Conservation (phyloP, 2,888 invertebrate species). For the Cosmorhoe ocellata region DNA sequence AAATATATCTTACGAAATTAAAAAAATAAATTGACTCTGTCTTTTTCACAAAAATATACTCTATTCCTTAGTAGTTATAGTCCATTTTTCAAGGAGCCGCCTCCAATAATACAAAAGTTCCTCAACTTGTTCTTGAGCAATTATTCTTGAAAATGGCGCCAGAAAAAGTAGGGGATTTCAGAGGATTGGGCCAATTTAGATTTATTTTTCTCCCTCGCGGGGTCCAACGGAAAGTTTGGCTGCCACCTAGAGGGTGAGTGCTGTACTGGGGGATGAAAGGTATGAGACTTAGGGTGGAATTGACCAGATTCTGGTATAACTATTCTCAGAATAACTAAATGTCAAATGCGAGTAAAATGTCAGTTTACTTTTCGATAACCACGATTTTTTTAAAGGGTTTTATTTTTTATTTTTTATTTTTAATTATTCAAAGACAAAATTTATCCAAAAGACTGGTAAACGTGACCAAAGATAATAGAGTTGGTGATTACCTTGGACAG, state of each 20-base stretch:
- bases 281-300: neutral
- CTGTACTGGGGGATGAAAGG: conserved; percentile 23
- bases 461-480: too few relatives aligned
- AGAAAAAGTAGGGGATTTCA: conserved; percentile 78
- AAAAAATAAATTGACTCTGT: conserved; percentile 46
- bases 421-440: too few relatives aligned
- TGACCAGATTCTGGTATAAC: too few relatives aligned
- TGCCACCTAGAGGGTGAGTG: conserved; percentile 56
- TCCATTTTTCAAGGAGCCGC: conserved; percentile 33
- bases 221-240: conserved; percentile 62
- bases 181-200: conserved; percentile 80
- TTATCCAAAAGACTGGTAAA: too few relatives aligned
- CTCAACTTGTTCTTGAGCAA: conserved; percentile 67
- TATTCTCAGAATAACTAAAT: too few relatives aligned
- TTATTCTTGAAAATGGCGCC: conserved; percentile 76
- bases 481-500: too few relatives aligned
- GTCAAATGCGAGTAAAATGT: too few relatives aligned
- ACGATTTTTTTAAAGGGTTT: too few relatives aligned
- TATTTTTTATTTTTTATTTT: too few relatives aligned
- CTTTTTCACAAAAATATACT: conserved; percentile 24
- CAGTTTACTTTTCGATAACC: too few relatives aligned
- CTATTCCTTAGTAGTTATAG: conserved; percentile 8
- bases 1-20: conserved; percentile 55
- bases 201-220: conserved; percentile 78
- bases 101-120: conserved; percentile 42